Evolutionary conservation across 1,140 invertebrate genomes (phyloP), one percentile per base, ranked within the genome.

Genomic region (Aphaenogaster ashmeadi): DNA sequence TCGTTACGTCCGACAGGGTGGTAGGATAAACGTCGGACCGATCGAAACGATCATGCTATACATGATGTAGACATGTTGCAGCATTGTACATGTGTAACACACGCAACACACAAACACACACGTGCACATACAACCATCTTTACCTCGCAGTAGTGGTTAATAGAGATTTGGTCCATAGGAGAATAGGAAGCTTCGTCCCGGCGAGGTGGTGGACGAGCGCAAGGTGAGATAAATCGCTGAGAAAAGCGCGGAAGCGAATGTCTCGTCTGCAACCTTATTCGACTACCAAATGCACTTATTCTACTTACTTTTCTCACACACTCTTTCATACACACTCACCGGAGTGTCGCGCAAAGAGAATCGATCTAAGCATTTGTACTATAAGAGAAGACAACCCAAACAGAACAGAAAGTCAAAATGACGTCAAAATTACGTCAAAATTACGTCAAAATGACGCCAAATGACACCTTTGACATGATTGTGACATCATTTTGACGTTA

Each of bases 201-300:
- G 98, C 95, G 98, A 99, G 97, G 97, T 98, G 95, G 94, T 98
- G 95, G 98, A 98, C 96, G 98, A 99, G 94, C 98, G 97, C 96
- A 98, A 98, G 98, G 98, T 99, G 98, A 98, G 97, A 95, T 92
- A 88, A 93, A 89, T 93, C 87, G 50, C 89, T 91, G 87, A 89
- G 83, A 88, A 21, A 36, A 47, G 87, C 85, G 88, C 89, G 88
- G 85, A 90, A 93, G 86, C 89, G 91, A 92, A 92, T 94, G 91
- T 88, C 90, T 92, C 93, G 92, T 93, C 92, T 94, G 92, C 92
- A 94, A 92, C 80, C 90, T 93, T 91, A 94, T 89, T 92, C 90
- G 87, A 86, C 86, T 91, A 88, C 85, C 91, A 86, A 50, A 54
- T 91, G 91, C 91, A 90, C 84, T 86, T 71, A 66, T 87, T 87